These are phyloP conservation scores for Rhegmatorhina hoffmannsi DNA, from an alignment of 2,113 vertebrate species.

Conservation along the genomic window DNA sequence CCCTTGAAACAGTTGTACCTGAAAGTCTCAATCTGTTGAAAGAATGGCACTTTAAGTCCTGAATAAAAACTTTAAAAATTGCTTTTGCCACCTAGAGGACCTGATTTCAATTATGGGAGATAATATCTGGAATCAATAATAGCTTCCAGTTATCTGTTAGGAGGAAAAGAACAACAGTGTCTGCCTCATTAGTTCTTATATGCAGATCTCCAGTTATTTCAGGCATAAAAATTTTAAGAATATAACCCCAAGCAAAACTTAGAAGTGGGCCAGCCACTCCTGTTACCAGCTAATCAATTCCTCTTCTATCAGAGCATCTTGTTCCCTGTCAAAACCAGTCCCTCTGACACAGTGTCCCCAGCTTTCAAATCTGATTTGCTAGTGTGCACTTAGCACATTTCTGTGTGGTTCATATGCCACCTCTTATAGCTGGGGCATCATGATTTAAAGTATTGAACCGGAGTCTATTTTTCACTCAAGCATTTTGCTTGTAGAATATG, in stretches of 20 bases:
- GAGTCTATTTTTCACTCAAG: neutral
- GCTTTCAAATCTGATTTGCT: neutral
- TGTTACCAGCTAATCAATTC: neutral
- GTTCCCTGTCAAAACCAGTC: neutral
- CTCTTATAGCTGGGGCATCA: neutral
- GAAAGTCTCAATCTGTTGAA: neutral
- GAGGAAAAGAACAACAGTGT: neutral
- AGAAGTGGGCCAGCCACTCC: neutral
- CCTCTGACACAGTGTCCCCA: neutral
- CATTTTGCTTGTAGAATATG: neutral
- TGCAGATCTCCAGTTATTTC: neutral
- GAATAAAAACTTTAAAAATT: neutral
- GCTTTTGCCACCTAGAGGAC: neutral
- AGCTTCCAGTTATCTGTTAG: slow-evolving; percentile 28
- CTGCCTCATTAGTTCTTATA: slow-evolving; percentile 28
- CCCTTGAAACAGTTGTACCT: neutral
- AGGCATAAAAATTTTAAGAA: slow-evolving; percentile 18
- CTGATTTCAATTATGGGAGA: slow-evolving; percentile 10
- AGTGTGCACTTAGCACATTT: neutral
- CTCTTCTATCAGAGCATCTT: neutral
- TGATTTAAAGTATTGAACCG: neutral
- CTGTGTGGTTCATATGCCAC: neutral
- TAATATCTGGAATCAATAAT: slow-evolving; percentile 48
- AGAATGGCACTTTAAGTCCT: neutral
- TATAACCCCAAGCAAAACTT: neutral